These are phyloP conservation scores for Drosophila neonasuta DNA, from an alignment of 2,888 invertebrate species.

Conservation along the genomic window DNA sequence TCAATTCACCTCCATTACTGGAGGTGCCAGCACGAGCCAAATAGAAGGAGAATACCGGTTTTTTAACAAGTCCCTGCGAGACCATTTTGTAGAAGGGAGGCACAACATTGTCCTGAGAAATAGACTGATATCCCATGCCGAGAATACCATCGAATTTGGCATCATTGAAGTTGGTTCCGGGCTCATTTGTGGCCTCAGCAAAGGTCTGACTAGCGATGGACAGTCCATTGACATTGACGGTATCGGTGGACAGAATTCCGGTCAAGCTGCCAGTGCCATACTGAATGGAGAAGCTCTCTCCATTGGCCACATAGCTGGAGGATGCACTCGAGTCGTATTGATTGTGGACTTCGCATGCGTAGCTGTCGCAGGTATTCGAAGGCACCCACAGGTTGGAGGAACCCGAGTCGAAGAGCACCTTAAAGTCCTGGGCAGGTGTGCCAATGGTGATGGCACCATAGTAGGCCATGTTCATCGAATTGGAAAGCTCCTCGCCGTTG, in stretches of 20 bases:
- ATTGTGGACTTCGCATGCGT: constrained; percentile 95
- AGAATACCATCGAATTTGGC: constrained; percentile 99
- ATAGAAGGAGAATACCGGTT: constrained; percentile 96
- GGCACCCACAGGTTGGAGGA: constrained; percentile 99
- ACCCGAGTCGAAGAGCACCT: constrained; percentile 98
- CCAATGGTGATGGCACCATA: constrained; percentile 96
- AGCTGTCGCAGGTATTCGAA: constrained; percentile 94
- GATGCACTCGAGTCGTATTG: constrained; percentile 95
- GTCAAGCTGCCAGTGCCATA: constrained; percentile 97
- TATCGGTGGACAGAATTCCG: constrained; percentile 95
- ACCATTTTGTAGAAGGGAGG: constrained; percentile 97
- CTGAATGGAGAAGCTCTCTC: constrained; percentile 93
- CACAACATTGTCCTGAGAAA: constrained; percentile 92
- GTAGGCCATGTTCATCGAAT: constrained; percentile 97
- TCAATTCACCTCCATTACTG: constrained; percentile 90
- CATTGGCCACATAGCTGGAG: constrained; percentile 90
- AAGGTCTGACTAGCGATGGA: constrained; percentile 91
- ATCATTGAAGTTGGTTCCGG: constrained; percentile 95
- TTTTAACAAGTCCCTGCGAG: constrained; percentile 88
- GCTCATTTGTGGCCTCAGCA: constrained; percentile 95
- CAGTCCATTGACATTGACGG: constrained; percentile 87
- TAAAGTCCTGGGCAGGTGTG: constrained; percentile 93
- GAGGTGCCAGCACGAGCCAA: constrained; percentile 86
- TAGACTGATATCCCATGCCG: constrained; percentile 93
- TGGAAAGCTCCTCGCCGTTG: constrained; percentile 84